Evolutionary conservation across 1,140 invertebrate species (phyloP).

Genomic region (Anastrepha obliqua): DNA sequence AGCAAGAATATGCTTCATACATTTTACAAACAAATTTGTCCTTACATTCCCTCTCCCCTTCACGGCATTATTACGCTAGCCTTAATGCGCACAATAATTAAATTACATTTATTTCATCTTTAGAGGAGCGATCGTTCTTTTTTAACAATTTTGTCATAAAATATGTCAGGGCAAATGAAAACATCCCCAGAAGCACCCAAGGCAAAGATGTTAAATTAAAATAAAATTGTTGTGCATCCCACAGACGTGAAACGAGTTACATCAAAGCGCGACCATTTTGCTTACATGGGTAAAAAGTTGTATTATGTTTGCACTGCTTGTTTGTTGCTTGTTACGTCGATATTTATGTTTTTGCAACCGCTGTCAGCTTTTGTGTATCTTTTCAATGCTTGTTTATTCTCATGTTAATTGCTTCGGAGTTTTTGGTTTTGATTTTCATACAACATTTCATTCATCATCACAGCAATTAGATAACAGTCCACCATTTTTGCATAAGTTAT

Average conservation of each 20-base stretch:
- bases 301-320: not conserved
- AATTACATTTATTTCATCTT: slow-evolving; percentile 13
- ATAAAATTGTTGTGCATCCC: not conserved
- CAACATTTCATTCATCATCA: not conserved
- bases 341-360: not conserved
- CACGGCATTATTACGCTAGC: not conserved
- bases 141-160: not conserved
- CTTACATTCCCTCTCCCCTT: not conserved
- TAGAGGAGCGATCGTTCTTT: not conserved
- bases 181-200: not conserved
- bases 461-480: no score
- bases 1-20: no score
- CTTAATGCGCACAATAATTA: slow-evolving; percentile 29
- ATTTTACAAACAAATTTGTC: not conserved
- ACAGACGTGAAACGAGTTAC: not conserved
- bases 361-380: not conserved
- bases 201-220: slow-evolving; percentile 22
- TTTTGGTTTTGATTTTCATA: not conserved
- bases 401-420: not conserved
- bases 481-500: no score
- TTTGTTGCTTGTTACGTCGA: not conserved
- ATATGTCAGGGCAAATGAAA: no score
- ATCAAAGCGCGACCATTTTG: not conserved
- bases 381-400: not conserved
- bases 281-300: not conserved